Evolutionary conservation across 2,888 invertebrate genomes (phyloP).

Genomic region (Branchellion lobata): DNA sequence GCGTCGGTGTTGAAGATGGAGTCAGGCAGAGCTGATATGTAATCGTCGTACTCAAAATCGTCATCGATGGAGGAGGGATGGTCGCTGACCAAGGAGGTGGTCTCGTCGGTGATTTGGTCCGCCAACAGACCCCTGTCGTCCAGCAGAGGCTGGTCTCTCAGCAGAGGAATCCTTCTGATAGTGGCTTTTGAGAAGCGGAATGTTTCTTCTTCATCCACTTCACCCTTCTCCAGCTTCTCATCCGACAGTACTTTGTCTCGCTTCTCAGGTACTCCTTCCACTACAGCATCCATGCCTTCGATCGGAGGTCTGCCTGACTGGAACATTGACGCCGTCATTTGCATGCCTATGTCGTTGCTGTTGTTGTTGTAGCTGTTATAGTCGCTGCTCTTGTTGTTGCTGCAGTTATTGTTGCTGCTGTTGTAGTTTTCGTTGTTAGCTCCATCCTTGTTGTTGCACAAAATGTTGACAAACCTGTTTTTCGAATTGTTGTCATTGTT

Average conservation of each 20-base stretch:
- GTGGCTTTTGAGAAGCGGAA: background rate
- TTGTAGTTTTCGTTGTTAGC: slow-evolving; percentile 40
- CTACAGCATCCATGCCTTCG: slow-evolving; percentile 51
- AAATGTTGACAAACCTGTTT: slow-evolving; percentile 48
- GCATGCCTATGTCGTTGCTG: background rate
- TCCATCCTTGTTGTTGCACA: background rate
- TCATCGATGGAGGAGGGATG: slow-evolving; percentile 47
- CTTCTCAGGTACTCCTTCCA: slow-evolving; percentile 14
- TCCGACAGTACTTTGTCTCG: slow-evolving; percentile 38
- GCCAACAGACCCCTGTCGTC: slow-evolving; percentile 47
- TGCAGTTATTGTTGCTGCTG: slow-evolving; percentile 42
- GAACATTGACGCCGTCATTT: slow-evolving; percentile 31
- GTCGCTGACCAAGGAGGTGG: slow-evolving; percentile 15
- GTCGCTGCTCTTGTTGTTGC: slow-evolving; percentile 35
- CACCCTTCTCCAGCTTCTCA: slow-evolving; percentile 2
- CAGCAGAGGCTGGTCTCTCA: slow-evolving; percentile 20
- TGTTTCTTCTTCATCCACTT: background rate
- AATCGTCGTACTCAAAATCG: slow-evolving; percentile 53
- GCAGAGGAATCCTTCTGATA: slow-evolving; percentile 4
- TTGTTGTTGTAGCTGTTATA: slow-evolving; percentile 10
- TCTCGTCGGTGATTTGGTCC: slow-evolving; percentile 39
- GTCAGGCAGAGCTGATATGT: slow-evolving; percentile 51
- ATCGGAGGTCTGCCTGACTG: slow-evolving; percentile 51
- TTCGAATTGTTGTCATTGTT: slow-evolving; percentile 45
- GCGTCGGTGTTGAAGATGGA: slow-evolving; percentile 53